These are phyloP conservation scores for Abrostola tripartita DNA, from an alignment of 2,888 invertebrate species.

Conservation along the genomic window DNA sequence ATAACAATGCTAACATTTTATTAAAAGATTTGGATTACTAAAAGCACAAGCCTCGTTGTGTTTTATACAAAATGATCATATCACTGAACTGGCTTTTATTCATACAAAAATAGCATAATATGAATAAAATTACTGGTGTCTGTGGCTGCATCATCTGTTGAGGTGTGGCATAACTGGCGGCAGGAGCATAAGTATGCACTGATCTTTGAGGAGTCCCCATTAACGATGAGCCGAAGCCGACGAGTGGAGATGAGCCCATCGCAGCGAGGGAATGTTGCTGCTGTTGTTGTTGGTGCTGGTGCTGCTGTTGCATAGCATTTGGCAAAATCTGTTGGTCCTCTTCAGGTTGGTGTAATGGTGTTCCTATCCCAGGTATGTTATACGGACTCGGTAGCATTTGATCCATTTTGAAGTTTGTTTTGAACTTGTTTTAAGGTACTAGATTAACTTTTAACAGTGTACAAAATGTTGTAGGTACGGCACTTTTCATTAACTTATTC, in stretches of 20 bases:
- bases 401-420: slow-evolving; percentile 90
- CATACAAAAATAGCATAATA: background rate
- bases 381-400: slow-evolving; percentile 97
- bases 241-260: slow-evolving; percentile 89
- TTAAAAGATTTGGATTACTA: no score
- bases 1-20: no score
- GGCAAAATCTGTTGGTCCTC: slow-evolving; percentile 97
- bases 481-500: background rate
- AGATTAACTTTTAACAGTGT: background rate
- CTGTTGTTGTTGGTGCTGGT: slow-evolving; percentile 92
- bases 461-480: background rate
- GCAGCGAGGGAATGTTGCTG: slow-evolving; percentile 87
- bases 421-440: slow-evolving; percentile 16
- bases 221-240: slow-evolving; percentile 89
- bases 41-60: no score
- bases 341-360: slow-evolving; percentile 96
- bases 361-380: slow-evolving; percentile 96
- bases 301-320: slow-evolving; percentile 94
- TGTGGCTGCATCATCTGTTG: slow-evolving; percentile 96
- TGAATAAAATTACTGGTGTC: slow-evolving; percentile 91
- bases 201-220: slow-evolving; percentile 91
- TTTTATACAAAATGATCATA: no score
- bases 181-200: slow-evolving; percentile 93
- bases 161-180: slow-evolving; percentile 93
- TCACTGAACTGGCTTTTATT: background rate